These are phyloP conservation scores for Ctena decussata DNA, from an alignment of 2,888 invertebrate genomes.

Conservation along the genomic window DNA sequence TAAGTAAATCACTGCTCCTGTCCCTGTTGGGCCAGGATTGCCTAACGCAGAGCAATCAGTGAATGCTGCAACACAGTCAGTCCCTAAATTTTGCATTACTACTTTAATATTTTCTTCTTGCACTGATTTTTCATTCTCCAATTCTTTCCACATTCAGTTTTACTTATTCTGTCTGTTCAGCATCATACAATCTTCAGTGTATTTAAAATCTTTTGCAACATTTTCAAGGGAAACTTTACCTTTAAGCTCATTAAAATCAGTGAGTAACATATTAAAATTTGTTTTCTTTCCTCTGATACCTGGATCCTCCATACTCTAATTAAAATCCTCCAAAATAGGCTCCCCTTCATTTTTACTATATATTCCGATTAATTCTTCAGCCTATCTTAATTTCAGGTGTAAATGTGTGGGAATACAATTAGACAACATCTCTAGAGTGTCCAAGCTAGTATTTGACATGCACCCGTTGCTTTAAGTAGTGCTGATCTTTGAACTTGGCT, in stretches of 20 bases:
- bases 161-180: not conserved
- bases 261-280: not conserved
- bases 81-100: not conserved
- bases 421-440: not conserved
- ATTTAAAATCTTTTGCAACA: constrained; percentile 27
- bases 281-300: not conserved
- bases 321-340: not conserved
- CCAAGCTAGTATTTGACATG: not conserved
- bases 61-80: not conserved
- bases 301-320: not conserved
- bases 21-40: constrained; percentile 24
- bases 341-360: not conserved
- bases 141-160: not conserved
- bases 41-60: constrained; percentile 19
- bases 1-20: constrained; percentile 9
- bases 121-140: not conserved
- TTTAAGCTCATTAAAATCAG: constrained; percentile 10
- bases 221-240: too few relatives aligned
- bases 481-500: constrained; percentile 15
- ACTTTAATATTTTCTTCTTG: constrained; percentile 16
- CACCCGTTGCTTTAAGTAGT: constrained; percentile 17
- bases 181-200: not conserved
- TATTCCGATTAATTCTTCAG: constrained; percentile 10
- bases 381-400: constrained; percentile 11
- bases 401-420: constrained; percentile 5